Evolutionary conservation across 2,797 vertebrate species (phyloP), one percentile per base, ranked within the genome.

Genomic region (Eleutherodactylus coqui): DNA sequence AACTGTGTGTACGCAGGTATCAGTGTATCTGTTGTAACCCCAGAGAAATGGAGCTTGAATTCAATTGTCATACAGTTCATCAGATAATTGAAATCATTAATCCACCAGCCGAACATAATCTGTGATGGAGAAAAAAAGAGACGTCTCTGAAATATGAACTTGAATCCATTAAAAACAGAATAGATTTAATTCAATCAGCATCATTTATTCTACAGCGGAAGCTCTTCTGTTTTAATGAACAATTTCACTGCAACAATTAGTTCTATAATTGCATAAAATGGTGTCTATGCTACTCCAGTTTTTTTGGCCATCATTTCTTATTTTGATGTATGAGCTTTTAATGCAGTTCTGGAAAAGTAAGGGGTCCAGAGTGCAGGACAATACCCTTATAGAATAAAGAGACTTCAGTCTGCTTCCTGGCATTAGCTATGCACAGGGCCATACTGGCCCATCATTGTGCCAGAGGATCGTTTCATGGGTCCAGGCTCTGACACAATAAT

Each of bases 21-120:
- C 10, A 5, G 36, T 55, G 10, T 1, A 38, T 77, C 29, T 38
- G 0, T 13, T 36, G 19, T 77, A 10, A 77, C 34, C 19, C 21
- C n/a, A 21, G 75, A 77, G 75, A 77, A 32, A 75, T 49, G 72
- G 49, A 36, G 67, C 34, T 70, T 41, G 34, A 41, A 70, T 69
- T 69, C 34, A 69, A 21, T 69, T 41, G 36, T 70, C 64, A 19
- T 13, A 10, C 34, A 64, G 64, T 36, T 21, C 29, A 64, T 64
- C 64, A 36, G 64, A 36, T 36, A 69, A 36, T 69, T 69, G 64
- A 69, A 69, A 69, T 69, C 64, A 69, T 38, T 36, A 69, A 36
- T 69, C 34, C 36, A 41, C 67, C 36, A 38, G 67, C 19, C 3
- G 17, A 70, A 64, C 9, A 41, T 9, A 69, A 70, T 41, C 19